Percentiles rank a stretch among this genome's conserved stretches.
phyloP scores from a whole-genome alignment of 2,888 invertebrate species.

The Penaeus monodon region DNA sequence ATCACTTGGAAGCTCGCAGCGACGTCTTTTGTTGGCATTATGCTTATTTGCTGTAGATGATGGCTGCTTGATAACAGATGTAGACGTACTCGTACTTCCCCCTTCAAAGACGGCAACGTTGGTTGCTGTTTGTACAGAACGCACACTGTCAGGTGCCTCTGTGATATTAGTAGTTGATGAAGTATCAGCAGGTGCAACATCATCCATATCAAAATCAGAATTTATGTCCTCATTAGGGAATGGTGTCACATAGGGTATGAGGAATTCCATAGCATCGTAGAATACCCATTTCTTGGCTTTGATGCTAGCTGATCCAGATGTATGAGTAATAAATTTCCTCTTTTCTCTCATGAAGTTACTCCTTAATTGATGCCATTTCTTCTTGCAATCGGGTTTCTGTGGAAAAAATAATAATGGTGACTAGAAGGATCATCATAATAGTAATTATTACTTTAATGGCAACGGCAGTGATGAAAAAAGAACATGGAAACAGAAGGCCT shows the following conservation, averaged over 20 bases:
- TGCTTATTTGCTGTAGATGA: slow-evolving; percentile 42
- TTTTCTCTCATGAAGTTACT: slow-evolving; percentile 48
- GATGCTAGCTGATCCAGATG: slow-evolving; percentile 37
- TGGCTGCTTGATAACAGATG: slow-evolving; percentile 6
- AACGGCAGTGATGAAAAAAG: slow-evolving; percentile 31
- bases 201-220: slow-evolving; percentile 27
- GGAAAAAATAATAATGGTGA: slow-evolving; percentile 8
- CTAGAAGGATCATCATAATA: neutral
- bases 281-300: slow-evolving; percentile 32
- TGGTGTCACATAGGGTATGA: slow-evolving; percentile 32
- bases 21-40: slow-evolving; percentile 33
- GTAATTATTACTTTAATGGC: slow-evolving; percentile 37
- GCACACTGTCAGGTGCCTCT: slow-evolving; percentile 13
- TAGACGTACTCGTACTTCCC: neutral
- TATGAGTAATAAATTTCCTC: slow-evolving; percentile 20
- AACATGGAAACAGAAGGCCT: slow-evolving; percentile 29
- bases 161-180: slow-evolving; percentile 3
- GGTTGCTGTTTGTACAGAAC: slow-evolving; percentile 22
- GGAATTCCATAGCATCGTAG: slow-evolving; percentile 39
- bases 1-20: slow-evolving; percentile 25
- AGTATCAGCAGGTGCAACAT: slow-evolving; percentile 19
- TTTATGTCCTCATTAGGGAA: slow-evolving; percentile 28
- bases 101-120: neutral
- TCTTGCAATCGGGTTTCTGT: slow-evolving; percentile 30
- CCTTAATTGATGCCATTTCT: slow-evolving; percentile 28